Base-by-base conservation (phyloP, 2,888 invertebrate genomes). In the Cantharis flavilabris region DNA sequence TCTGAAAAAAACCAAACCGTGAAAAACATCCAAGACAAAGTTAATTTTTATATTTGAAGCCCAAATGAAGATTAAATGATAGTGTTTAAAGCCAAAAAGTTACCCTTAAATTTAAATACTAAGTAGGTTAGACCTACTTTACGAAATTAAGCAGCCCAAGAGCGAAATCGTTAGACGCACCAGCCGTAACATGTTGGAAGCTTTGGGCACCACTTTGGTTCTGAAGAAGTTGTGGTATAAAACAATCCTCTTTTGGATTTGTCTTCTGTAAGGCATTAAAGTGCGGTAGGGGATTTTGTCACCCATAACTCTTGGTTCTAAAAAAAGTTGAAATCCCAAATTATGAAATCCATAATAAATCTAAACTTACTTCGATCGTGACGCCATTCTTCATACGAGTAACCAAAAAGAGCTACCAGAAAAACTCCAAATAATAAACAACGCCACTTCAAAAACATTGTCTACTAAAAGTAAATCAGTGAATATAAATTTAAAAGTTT, bases 161-260 rank as follows among this genome's bases (percentile, higher is more conserved):
- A 77, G 71, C 74, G 75, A 75, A 78, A 78, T 71, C 33, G 63
- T 70, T 28, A 74, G 79, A 83, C 89, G 89, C 88, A 95, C 95
- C 95, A 96, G 94, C 83, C 91, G 88, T 23, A 95, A 89, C 95
- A 96, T 96, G 87, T 96, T 95, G n/a, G 94, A 90, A 14, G 95
- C 94, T 49, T 91, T 89, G 0, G 96, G 96, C 76, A 90, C 89
- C 30, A 95, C 95, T 87, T 91, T 92, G 2, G 93, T 91, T 72
- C 96, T 91, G 86, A 95, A 95, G 86, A 92, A 93, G 86, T 96
- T 95, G 86, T 95, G 95, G 83, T 93, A 93, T 20, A 92, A 89
- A 3, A 94, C 93, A 81, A 96, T 94, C 88, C 94, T 94, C 80
- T 91, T 90, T 84, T 93, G 92, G 14, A 94, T 92, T 75, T 90